These are phyloP conservation scores for Heptranchias perlo DNA, from an alignment of 2,113 vertebrate genomes.

Conservation along the genomic window DNA sequence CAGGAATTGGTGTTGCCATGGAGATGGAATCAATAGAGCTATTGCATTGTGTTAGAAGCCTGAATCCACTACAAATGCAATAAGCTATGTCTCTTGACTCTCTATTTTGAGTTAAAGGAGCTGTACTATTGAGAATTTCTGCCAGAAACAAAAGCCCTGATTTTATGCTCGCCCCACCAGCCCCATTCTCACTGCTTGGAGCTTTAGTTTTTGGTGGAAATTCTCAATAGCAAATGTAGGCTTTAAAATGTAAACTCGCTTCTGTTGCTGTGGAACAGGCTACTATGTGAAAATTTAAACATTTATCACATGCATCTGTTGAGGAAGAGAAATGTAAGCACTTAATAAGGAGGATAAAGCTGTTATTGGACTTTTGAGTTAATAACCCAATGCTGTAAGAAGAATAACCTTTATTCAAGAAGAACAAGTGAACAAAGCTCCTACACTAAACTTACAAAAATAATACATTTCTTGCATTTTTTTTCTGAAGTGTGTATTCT, in stretches of 20 bases:
- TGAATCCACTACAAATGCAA: constrained; percentile 20
- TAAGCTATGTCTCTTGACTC: neutral
- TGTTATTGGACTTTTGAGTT: no score
- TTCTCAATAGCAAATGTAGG: neutral
- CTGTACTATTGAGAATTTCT: neutral
- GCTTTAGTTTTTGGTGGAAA: neutral
- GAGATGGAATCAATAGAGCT: constrained; percentile 14
- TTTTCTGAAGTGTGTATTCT: no score
- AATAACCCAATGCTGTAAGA: no score
- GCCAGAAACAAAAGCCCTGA: neutral
- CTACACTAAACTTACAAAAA: no score
- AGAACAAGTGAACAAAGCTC: no score
- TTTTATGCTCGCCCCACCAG: neutral
- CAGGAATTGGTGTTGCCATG: constrained; percentile 16
- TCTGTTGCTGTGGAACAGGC: neutral
- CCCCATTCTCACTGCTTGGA: neutral
- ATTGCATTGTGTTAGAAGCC: constrained; percentile 24
- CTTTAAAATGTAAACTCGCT: neutral
- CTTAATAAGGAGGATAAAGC: no score
- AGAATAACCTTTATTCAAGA: no score
- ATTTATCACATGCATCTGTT: no score
- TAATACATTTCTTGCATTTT: no score
- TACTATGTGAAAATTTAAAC: no score
- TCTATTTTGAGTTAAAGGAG: neutral
- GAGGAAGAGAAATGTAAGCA: no score